A percentile compares a stretch with the other conserved stretches of the same genome.
Conservation (phyloP, 2,888 invertebrate species). For the Sepiola atlantica region DNA sequence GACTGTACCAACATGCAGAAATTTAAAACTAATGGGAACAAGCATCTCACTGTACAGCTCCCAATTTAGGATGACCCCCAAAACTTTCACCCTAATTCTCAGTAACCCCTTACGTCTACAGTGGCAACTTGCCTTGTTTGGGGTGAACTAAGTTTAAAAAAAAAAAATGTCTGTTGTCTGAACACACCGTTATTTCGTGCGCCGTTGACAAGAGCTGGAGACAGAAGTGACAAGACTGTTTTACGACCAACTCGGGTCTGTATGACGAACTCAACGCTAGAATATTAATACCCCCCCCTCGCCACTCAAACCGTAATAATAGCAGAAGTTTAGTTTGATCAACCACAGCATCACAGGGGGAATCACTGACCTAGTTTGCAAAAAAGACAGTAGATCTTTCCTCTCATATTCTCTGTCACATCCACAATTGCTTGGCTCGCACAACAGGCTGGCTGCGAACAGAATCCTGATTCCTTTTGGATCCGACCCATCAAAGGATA, state of each 20-base stretch:
- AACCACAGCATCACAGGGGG: neutral
- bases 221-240: neutral
- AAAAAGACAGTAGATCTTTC: slow-evolving; percentile 74
- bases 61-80: no score
- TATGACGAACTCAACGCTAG: neutral
- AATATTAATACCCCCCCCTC: neutral
- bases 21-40: no score
- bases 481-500: slow-evolving; percentile 70
- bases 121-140: no score
- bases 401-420: slow-evolving; percentile 74
- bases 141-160: no score
- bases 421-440: slow-evolving; percentile 74
- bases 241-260: neutral
- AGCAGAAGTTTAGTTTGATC: neutral
- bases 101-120: no score
- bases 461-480: slow-evolving; percentile 68
- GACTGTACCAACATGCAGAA: no score
- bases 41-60: no score
- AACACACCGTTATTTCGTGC: neutral
- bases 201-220: neutral
- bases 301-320: neutral
- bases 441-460: slow-evolving; percentile 69
- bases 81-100: no score
- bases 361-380: slow-evolving; percentile 69
- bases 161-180: no score